Conservation (phyloP, 64 coral and sea anemone genomes). For the Dendrophyllia cribrosa region DNA sequence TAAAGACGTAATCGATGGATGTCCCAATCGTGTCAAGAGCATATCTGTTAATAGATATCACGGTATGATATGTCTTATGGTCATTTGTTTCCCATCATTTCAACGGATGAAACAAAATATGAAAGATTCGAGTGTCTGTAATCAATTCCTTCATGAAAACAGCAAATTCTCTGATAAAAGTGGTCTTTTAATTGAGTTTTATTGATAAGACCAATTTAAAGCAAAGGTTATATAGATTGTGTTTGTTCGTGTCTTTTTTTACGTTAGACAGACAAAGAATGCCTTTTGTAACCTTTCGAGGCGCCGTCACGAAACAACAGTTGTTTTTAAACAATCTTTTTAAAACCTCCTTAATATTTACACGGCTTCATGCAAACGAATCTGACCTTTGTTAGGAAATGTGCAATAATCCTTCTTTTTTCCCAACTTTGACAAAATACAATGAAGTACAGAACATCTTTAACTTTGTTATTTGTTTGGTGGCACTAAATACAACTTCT, state of each 20-base stretch:
- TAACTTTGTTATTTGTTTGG: too few species aligned
- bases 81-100: neutral
- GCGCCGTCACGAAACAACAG: neutral
- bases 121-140: neutral
- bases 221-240: too few species aligned
- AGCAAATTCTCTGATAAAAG: too few species aligned
- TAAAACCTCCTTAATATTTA: neutral
- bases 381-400: neutral
- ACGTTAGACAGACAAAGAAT: too few species aligned
- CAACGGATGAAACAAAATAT: neutral
- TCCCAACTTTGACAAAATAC: neutral
- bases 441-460: neutral
- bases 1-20: neutral
- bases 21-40: neutral
- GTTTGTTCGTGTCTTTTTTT: too few species aligned
- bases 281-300: neutral
- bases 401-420: neutral
- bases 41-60: neutral
- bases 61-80: neutral
- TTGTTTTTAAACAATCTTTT: neutral
- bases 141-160: too few species aligned
- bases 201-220: too few species aligned
- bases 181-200: too few species aligned
- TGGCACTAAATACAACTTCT: too few species aligned
- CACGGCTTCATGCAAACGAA: neutral